These are phyloP conservation scores for Dendropsophus ebraccatus DNA, from an alignment of 2,113 vertebrate genomes.

Conservation along the genomic window DNA sequence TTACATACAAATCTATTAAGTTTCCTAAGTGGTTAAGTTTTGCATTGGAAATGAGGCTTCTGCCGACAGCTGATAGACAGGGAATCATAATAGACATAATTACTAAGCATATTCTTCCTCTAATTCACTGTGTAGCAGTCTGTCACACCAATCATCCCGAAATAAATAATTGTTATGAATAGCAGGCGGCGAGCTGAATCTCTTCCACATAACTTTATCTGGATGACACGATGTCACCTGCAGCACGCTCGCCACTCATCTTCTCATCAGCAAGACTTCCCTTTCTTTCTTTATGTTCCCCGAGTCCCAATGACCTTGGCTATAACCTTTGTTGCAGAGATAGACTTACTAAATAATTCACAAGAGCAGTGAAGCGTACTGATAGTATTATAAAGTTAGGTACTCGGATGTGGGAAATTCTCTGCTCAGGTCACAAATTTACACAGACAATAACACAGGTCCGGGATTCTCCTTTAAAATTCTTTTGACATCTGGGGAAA, in stretches of 20 bases:
- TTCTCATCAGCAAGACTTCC: conserved; percentile 6
- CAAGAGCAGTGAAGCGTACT: conserved; percentile 7
- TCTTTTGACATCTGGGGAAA: not conserved
- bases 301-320: conserved; percentile 8
- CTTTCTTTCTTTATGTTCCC: not conserved
- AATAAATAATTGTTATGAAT: conserved; percentile 54
- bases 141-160: conserved; percentile 43
- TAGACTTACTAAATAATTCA: conserved; percentile 2
- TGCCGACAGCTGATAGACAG: conserved; percentile 53
- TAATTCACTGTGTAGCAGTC: conserved; percentile 40
- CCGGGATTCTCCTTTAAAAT: not conserved
- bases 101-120: conserved; percentile 43
- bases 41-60: conserved; percentile 16
- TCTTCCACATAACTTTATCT: conserved; percentile 40
- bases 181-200: conserved; percentile 7
- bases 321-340: not conserved
- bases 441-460: not conserved
- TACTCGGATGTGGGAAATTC: not conserved
- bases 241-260: conserved; percentile 11
- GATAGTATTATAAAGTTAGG: not conserved
- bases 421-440: not conserved
- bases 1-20: not conserved
- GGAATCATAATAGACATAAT: conserved; percentile 51
- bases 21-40: conserved; percentile 8
- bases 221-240: conserved; percentile 37